Percentiles rank a stretch among this genome's conserved stretches.
phyloP scores from a whole-genome alignment of 2,113 vertebrate genomes.

The Chinchilla lanigera region DNA sequence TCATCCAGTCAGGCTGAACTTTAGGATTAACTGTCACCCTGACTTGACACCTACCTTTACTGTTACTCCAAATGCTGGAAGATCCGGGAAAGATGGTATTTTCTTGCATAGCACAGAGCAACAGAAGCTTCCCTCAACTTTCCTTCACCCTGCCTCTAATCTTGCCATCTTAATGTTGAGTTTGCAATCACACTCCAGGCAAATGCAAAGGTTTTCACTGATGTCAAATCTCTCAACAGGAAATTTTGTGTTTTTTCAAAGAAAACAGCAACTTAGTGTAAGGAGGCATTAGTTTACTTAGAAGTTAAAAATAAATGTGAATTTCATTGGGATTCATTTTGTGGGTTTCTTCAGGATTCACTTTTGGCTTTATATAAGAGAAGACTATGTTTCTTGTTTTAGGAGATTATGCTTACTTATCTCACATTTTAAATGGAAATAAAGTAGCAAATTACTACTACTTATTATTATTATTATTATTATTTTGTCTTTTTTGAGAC shows the following conservation, averaged over 20 bases:
- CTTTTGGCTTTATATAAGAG: neutral
- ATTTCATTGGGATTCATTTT: neutral
- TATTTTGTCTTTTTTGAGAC: too few relatives aligned
- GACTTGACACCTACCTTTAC: neutral
- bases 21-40: neutral
- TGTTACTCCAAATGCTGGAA: neutral
- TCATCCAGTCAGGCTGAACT: neutral
- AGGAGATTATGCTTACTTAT: neutral
- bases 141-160: neutral
- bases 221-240: neutral
- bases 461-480: neutral
- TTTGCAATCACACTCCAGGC: neutral
- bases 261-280: neutral
- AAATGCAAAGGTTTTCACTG: neutral
- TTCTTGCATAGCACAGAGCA: neutral
- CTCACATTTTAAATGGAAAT: neutral
- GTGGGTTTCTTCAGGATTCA: neutral
- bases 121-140: neutral
- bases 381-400: neutral
- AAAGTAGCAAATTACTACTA: neutral
- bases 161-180: neutral
- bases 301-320: neutral
- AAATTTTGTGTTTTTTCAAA: neutral
- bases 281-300: neutral
- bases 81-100: neutral